Evolutionary conservation across 2,888 invertebrate species (phyloP), one percentile per base, ranked within the genome.

Genomic region (Mythimna loreyi): DNA sequence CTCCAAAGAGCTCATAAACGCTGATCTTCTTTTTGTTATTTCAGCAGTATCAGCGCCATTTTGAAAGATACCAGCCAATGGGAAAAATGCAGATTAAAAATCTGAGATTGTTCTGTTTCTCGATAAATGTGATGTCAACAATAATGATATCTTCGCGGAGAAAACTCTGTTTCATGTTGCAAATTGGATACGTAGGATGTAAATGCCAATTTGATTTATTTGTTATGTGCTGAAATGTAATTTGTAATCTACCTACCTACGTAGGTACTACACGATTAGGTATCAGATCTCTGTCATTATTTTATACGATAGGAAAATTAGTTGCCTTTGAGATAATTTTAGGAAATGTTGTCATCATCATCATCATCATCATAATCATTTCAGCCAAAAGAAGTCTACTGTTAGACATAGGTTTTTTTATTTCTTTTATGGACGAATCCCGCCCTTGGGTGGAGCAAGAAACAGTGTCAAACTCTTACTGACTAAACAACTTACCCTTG

Each of bases 1-100:
- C 59, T 78, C 80, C 53, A 75, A 78, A 79, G 75, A 71, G 80
- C 72, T 80, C 67, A 67, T 75, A 80, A 78, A 80, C 67, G 71
- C 64, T 57, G 80, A 75, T 75, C 67, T 64, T 53, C 75, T 56
- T 75, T 78, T 67, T 80, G 75, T 80, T 70, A 80, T 80, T 80
- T 80, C 67, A 80, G 72, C 75, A 59, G 64, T 62, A 67, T 72
- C 80, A 80, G 80, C 78, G 56, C 71, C 63, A 63, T 66, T 78
- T 70, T 45, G 33, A 59, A 30, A 62, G 69, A 62, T 78, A 73
- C 36, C 62, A 62, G 50, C 43, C 65, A 71, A 56, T 68, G 76
- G 30, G 30, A 78, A 68, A 78, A 59, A 53, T 67, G 63, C 78
- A 64, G 72, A 77, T 72, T 76, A 72, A 78, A 73, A 73, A 55